A percentile compares a stretch with the other conserved stretches of the same genome.
phyloP scores from a whole-genome alignment of 2,797 vertebrate genomes.

The Borostomias antarcticus region DNA sequence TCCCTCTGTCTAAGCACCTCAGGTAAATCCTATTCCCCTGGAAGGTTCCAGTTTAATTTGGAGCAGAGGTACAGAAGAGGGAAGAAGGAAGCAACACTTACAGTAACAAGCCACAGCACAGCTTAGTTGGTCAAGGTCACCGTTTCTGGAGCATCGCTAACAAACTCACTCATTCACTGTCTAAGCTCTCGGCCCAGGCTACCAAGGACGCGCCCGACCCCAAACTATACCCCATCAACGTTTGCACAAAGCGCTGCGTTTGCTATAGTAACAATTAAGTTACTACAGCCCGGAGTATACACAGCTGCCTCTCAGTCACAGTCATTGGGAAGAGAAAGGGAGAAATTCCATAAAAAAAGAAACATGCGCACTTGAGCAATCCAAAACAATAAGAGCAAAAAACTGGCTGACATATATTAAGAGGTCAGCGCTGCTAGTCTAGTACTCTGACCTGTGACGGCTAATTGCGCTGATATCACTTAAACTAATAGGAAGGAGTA shows the following conservation, averaged over 20 bases:
- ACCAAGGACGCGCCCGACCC: constrained; percentile 29
- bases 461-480: constrained; percentile 76
- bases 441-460: constrained; percentile 66
- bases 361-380: constrained; percentile 34
- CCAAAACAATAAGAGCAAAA: constrained; percentile 49
- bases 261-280: constrained; percentile 29
- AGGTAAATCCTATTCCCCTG: constrained; percentile 15
- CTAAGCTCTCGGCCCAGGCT: constrained; percentile 35
- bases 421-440: constrained; percentile 23
- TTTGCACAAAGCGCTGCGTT: background rate
- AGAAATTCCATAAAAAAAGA: constrained; percentile 55
- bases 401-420: constrained; percentile 54
- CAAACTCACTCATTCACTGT: constrained; percentile 20
- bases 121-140: constrained; percentile 34
- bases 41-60: constrained; percentile 7
- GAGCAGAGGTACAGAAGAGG: background rate
- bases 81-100: constrained; percentile 6
- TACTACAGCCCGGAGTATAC: constrained; percentile 29
- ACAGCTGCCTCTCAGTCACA: constrained; percentile 38
- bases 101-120: constrained; percentile 4
- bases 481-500: constrained; percentile 68
- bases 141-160: background rate
- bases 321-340: constrained; percentile 29
- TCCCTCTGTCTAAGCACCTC: constrained; percentile 20
- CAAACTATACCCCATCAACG: constrained; percentile 5